Evolutionary conservation across 1,140 invertebrate species (phyloP), one percentile per base, ranked within the genome.

Genomic region (Monomorium pharaonis): DNA sequence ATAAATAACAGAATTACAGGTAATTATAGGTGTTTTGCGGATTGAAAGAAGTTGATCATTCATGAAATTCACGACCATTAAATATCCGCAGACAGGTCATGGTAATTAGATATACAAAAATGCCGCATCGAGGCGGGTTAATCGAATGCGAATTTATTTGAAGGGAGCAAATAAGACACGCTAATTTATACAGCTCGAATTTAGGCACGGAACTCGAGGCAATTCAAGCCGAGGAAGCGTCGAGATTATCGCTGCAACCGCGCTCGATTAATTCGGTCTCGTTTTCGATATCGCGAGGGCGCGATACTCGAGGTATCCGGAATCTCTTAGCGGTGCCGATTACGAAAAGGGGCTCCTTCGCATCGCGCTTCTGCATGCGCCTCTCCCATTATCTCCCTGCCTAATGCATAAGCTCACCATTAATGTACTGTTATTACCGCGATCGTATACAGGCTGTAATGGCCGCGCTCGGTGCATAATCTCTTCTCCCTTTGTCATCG

Each of bases 401-500:
- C 63, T 74, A 90, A 89, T 89, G 88, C 85, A 87, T 72, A 74
- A 89, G 80, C 58, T 49, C 60, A 65, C 47, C 56, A 69, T 80
- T 89, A 89, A 89, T 87, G 88, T 86, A 87, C 88, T 77, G 86
- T 89, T 90, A 89, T 90, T 89, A 89, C 56, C 76, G 81, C 60
- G 86, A 89, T 87, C 88, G 88, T 77, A 78, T 86, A 89, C 88
- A 76, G 54, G 49, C 27, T n/a, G 87, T 88, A 90, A 90, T 90
- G 86, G 78, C 80, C 14, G 88, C 70, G 65, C 83, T 75, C 75
- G 77, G n/a, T 85, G 77, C 63, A 89, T 89, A 90, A 89, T 90
- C 54, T 70, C 2, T 84, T 78, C 56, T 87, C 69, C 83, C 89
- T 90, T 90, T 90, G 86, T 89, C 81, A 75, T 88, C 76, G 83